phyloP scores from a whole-genome alignment of 2,113 vertebrate species.

The Tenebrosternarchus preto region DNA sequence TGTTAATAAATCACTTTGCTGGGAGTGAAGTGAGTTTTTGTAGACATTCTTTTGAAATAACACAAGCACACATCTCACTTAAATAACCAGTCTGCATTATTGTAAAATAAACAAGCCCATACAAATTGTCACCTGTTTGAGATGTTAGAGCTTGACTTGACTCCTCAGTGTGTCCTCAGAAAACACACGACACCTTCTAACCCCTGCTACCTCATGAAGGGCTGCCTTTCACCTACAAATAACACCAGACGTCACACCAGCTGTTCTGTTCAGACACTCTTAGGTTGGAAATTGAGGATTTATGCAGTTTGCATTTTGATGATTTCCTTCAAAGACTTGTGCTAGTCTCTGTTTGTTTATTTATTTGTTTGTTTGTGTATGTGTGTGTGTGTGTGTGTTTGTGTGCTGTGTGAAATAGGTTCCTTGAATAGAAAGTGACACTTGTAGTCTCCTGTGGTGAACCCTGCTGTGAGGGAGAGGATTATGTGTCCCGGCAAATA shows the following conservation, averaged over 20 bases:
- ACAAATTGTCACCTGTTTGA: background rate
- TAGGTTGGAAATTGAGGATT: constrained; percentile 17
- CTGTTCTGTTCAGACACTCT: constrained; percentile 37
- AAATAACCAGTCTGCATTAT: background rate
- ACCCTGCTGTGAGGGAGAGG: constrained; percentile 19
- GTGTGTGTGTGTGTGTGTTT: constrained; percentile 27
- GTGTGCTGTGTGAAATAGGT: constrained; percentile 16
- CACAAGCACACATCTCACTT: background rate
- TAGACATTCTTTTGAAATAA: background rate
- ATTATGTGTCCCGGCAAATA: constrained; percentile 21
- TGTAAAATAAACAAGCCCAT: background rate
- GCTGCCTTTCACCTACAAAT: constrained; percentile 45
- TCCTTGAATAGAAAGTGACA: constrained; percentile 38
- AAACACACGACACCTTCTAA: background rate
- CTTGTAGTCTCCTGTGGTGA: constrained; percentile 35
- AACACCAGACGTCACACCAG: constrained; percentile 39
- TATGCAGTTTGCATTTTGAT: constrained; percentile 37
- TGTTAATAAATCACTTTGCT: background rate
- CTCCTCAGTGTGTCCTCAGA: background rate
- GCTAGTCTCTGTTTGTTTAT: constrained; percentile 24
- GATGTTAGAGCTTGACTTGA: background rate
- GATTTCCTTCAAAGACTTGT: background rate
- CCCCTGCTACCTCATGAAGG: constrained; percentile 35
- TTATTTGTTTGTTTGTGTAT: background rate
- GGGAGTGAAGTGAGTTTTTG: background rate